A percentile compares a stretch with the other conserved stretches of the same genome.
Evolutionary conservation across 2,797 vertebrate genomes (phyloP).

Genomic region (Cuculus canorus): DNA sequence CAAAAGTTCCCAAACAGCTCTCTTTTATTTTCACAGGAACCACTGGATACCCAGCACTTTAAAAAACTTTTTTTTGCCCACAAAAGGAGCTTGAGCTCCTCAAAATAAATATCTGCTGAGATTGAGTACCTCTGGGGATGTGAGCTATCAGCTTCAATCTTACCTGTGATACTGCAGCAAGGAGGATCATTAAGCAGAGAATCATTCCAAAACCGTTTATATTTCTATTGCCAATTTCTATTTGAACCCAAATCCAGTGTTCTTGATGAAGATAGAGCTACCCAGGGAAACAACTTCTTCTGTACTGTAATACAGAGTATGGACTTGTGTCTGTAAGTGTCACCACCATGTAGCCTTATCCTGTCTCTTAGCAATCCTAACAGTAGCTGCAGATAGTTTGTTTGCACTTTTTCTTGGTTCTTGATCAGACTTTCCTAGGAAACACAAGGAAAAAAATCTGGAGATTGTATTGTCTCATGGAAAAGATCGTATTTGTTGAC

Average conservation of each 20-base stretch:
- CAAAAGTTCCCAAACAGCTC: background rate
- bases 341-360: background rate
- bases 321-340: background rate
- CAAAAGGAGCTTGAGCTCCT: background rate
- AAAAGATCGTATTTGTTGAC: background rate
- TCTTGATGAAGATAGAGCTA: background rate
- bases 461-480: background rate
- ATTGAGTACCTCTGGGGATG: background rate
- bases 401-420: background rate
- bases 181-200: background rate
- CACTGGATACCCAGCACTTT: background rate
- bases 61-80: background rate
- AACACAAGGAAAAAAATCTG: background rate
- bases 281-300: background rate
- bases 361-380: background rate
- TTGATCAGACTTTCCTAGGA: background rate
- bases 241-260: background rate
- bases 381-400: background rate
- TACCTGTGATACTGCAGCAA: background rate
- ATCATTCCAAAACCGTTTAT: background rate
- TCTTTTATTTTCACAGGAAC: background rate
- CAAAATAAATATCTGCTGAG: background rate
- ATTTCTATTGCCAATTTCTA: background rate
- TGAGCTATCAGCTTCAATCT: background rate
- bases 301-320: no score